A percentile compares a stretch with the other conserved stretches of the same genome.
Conservation (phyloP, 2,113 vertebrate species). For the Cinclus cinclus region DNA sequence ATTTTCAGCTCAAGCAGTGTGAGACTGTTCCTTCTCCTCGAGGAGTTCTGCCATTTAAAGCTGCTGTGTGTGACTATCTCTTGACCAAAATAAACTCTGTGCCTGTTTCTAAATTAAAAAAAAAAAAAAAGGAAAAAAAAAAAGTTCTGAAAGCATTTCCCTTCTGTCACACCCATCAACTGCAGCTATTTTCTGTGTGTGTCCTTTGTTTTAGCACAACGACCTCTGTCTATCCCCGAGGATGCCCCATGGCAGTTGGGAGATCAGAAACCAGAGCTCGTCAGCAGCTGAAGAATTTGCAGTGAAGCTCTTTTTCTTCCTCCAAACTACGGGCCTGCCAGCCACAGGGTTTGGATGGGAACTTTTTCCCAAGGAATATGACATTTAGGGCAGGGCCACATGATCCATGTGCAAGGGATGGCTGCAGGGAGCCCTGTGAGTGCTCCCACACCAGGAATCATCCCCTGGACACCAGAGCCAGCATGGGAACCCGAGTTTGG, state of each 20-base stretch:
- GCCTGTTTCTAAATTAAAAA: constrained; percentile 4
- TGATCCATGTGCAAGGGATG: neutral
- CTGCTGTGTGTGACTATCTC: neutral
- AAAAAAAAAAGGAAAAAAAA: neutral
- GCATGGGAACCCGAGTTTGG: neutral
- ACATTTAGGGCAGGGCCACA: neutral
- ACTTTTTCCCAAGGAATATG: neutral
- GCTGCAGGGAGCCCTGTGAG: rapidly evolving
- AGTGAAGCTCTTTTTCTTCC: neutral
- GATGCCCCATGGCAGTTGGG: constrained; percentile 37
- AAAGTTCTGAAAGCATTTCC: constrained; percentile 44
- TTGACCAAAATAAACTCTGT: constrained; percentile 51
- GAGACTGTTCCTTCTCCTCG: neutral
- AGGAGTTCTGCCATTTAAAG: neutral
- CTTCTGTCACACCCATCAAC: constrained; percentile 35
- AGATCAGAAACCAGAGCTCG: constrained; percentile 4
- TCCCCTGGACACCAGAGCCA: neutral
- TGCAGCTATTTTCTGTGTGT: constrained; percentile 42
- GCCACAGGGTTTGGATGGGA: neutral
- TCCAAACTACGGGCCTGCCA: neutral
- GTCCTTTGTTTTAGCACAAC: constrained; percentile 52
- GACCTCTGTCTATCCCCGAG: neutral
- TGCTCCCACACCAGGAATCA: neutral
- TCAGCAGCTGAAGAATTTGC: constrained; percentile 12
- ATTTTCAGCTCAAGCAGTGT: neutral